Evolutionary conservation across 2,797 vertebrate genomes (phyloP), one percentile per base, ranked within the genome.

Genomic region (Halcyon badia): DNA sequence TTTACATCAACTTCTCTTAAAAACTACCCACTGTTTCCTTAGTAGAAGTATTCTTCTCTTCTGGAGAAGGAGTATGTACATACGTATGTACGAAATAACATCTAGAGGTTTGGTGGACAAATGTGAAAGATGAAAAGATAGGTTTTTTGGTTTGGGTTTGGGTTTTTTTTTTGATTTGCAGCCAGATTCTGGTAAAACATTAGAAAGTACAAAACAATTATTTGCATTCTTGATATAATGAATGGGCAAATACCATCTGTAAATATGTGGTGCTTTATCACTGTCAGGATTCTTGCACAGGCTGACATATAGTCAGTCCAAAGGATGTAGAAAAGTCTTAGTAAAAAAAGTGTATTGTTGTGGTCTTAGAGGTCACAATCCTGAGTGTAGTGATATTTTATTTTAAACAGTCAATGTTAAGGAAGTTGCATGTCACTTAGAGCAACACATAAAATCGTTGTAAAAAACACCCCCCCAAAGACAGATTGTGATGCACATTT

Each of bases 191-290:
- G 10, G 10, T 62, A 86, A 75, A 87, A 57, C 20, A 51, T 83
- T 77, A 91, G 35, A 87, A 93, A 81, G 20, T 81, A 83, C 44
- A 66, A 8, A 84, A 39, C 33, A 89, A 82, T 87, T 25, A 90
- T 97, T 92, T 97, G 84, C 78, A 77, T 95, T 95, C 87, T 95
- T 97, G 92, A 92, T 96, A 93, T 71, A 96, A 89, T 77, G 71
- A 94, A 93, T 85, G 58, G 86, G 22, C 51, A 79, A 58, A 46
- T 75, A 60, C 44, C 39, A 25, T 52, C 64, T 69, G 8, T 68
- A 86, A 83, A 78, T 88, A 56, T 92, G 65, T 78, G 42, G 5
- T 94, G 49, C 39, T 95, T 93, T 94, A 88, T 94, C 80, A 72
- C 35, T 96, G 85, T 65, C 91, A 87, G 60, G 15, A 83, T 87